Evolutionary conservation across 2,113 vertebrate species (phyloP).

Genomic region (Ellobius talpinus): DNA sequence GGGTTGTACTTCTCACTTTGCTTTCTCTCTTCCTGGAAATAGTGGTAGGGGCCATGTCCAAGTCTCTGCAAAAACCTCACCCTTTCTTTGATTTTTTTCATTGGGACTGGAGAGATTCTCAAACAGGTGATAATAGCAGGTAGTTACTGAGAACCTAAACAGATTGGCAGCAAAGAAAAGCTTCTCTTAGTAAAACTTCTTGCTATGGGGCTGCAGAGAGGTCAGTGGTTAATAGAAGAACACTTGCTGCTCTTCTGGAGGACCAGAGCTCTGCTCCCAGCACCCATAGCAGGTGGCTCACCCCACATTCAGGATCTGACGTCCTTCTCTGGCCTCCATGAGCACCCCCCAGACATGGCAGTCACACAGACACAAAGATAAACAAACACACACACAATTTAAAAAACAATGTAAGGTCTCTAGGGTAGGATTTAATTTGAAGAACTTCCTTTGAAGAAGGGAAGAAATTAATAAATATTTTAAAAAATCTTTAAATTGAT

Average conservation of each 20-base stretch:
- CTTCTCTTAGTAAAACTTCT: background rate
- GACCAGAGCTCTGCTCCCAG: background rate
- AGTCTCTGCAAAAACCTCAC: background rate
- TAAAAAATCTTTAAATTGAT: background rate
- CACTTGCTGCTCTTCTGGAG: background rate
- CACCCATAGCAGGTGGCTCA: background rate
- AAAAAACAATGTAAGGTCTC: background rate
- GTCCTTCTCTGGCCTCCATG: background rate
- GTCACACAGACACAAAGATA: background rate
- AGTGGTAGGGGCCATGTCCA: background rate
- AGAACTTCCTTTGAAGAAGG: background rate
- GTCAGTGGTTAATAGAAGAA: background rate
- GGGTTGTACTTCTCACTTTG: background rate
- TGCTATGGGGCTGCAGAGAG: background rate
- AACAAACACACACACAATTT: background rate
- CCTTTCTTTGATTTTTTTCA: background rate
- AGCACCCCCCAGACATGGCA: background rate
- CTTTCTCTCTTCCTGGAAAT: background rate
- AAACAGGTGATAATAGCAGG: background rate
- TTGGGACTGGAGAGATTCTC: background rate
- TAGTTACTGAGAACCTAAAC: background rate
- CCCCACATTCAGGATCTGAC: background rate
- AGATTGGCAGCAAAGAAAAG: background rate
- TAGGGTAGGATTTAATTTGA: background rate
- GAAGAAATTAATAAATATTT: conserved; percentile 20